Percentiles rank a stretch among this genome's conserved stretches.
phyloP scores from a whole-genome alignment of 2,113 vertebrate species.

The Zingel zingel region DNA sequence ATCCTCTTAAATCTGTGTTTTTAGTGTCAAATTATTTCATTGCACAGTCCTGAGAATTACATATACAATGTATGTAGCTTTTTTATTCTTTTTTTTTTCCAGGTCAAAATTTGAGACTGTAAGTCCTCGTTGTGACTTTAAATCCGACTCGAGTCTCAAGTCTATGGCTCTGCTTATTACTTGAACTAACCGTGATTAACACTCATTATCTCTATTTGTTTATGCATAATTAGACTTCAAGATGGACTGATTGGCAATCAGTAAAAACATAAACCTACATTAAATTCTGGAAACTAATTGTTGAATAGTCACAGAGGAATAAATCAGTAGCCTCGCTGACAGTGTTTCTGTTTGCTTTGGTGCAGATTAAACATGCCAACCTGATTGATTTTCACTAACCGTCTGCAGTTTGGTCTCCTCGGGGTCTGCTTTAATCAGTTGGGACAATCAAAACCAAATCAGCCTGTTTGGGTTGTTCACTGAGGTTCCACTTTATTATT shows the following conservation, averaged over 20 bases:
- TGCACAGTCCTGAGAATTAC: neutral
- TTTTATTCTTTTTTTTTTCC: neutral
- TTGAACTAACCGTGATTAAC: neutral
- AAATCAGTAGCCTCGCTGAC: constrained; percentile 19
- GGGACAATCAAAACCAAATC: too few relatives aligned
- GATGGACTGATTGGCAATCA: constrained; percentile 10
- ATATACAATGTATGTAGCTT: neutral
- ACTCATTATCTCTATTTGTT: neutral
- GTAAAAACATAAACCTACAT: constrained; percentile 14
- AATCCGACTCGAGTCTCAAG: neutral
- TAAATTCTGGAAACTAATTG: constrained; percentile 12
- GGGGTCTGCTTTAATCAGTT: neutral
- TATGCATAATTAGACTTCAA: neutral
- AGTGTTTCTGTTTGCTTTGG: constrained; percentile 7
- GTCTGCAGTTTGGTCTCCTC: neutral
- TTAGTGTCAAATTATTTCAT: neutral
- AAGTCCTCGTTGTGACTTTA: neutral
- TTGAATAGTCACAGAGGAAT: neutral
- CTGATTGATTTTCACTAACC: constrained; percentile 41
- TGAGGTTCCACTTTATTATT: too few relatives aligned
- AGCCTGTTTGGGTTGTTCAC: too few relatives aligned
- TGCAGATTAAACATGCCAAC: constrained; percentile 17
- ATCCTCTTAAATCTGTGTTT: neutral
- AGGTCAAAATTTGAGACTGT: neutral
- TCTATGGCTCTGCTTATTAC: neutral